Base-by-base conservation (phyloP, 2,888 invertebrate species). In the Trichacis sp. region DNA sequence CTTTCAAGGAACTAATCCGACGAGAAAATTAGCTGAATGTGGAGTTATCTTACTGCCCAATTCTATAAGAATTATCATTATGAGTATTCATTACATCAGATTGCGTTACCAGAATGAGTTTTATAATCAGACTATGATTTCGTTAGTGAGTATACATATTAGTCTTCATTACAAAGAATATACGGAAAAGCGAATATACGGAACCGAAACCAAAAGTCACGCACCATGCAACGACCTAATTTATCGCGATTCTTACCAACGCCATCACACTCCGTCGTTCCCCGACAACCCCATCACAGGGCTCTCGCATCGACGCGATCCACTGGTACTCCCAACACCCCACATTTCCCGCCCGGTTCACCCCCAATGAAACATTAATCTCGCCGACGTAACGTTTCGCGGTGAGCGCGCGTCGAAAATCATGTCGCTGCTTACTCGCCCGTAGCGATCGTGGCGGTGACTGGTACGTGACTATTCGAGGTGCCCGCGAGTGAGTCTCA, bases 381-480 rank as follows among this genome's bases (percentile, higher is more conserved):
- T 11, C 33, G 11, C 33, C 11, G 33, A 33, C 33, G 33, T 6
- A 5, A 33, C 33, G n/a, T 33, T 42, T 18, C 45, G 45, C n/a
- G n/a, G 11, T 6, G 43, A 19, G 54, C 57, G 55, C 66, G 45
- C 68, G 57, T 55, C 63, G 64, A 53, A 38, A 47, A 47, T 11
- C 68, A 67, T 67, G 49, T 49, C 45, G 63, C 54, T n/a, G 50
- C 33, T 55, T 42, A 9, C 47, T 52, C 63, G 56, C 57, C 49
- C 24, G 52, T 11, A 56, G 56, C 54, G 54, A 15, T 42, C 50
- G 60, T 60, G 60, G 53, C 57, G 38, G 54, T 45, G 38, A 57
- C 52, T 57, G 51, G 58, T 66, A 57, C 60, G 65, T 58, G 55
- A 66, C 65, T 66, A 58, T 56, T 24, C 4, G 57, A 61, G 18